Percentiles rank a stretch among this genome's conserved stretches.
Evolutionary conservation across 1,140 invertebrate species (phyloP).

Genomic region (Trypoxylus dichotomus): DNA sequence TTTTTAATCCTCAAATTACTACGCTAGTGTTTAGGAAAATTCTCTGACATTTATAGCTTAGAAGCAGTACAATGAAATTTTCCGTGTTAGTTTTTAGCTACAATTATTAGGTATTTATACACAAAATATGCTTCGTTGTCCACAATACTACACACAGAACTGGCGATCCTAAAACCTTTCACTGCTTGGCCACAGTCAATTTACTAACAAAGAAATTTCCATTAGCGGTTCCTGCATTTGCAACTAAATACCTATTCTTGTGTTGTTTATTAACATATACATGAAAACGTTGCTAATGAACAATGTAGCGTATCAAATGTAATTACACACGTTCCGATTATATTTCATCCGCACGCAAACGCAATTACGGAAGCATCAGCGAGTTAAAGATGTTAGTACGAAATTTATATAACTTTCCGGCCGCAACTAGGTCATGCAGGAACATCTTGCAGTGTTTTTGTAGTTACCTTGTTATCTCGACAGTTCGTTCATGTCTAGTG

Average conservation of each 20-base stretch:
- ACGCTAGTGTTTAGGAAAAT: too few species aligned
- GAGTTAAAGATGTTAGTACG: neutral
- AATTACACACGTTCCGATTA: neutral
- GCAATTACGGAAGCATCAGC: neutral
- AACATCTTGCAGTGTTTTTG: neutral
- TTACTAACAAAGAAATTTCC: neutral
- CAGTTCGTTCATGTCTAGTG: neutral
- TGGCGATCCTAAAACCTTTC: neutral
- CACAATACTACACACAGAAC: neutral
- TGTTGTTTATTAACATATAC: neutral
- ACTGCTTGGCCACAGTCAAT: neutral
- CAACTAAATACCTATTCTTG: neutral
- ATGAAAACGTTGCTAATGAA: neutral
- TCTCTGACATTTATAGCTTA: too few species aligned
- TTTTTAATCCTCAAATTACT: too few species aligned
- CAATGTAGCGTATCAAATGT: neutral
- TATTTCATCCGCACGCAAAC: neutral
- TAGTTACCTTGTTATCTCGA: neutral
- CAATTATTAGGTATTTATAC: too few species aligned
- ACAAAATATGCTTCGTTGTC: too few species aligned
- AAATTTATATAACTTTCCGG: neutral
- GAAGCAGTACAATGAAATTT: too few species aligned
- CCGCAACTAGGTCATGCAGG: neutral
- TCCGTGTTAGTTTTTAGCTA: too few species aligned
- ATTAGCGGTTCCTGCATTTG: neutral